These are phyloP conservation scores for Antheraea mylitta DNA, from an alignment of 1,140 invertebrate genomes.

Conservation along the genomic window DNA sequence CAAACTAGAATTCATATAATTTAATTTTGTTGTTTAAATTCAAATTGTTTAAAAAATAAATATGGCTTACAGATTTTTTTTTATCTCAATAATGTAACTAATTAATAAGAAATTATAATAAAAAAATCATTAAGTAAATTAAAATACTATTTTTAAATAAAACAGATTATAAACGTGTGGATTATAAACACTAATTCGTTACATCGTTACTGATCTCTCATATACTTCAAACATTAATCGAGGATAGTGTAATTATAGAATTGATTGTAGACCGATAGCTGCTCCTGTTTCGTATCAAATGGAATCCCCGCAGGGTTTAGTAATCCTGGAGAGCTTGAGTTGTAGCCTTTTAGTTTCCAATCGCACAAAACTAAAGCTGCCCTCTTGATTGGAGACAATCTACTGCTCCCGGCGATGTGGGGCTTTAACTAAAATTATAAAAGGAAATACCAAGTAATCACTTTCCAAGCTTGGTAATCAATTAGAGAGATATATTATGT, in stretches of 20 bases:
- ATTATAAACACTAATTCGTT: too few relatives aligned
- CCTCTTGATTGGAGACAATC: conserved; percentile 44
- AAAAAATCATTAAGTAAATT: too few relatives aligned
- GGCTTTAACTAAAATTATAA: conserved; percentile 19
- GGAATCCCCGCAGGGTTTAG: conserved; percentile 25
- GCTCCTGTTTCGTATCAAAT: conserved; percentile 37
- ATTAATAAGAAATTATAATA: too few relatives aligned
- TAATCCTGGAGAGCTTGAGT: conserved; percentile 22
- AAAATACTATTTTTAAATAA: too few relatives aligned
- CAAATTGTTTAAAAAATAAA: too few relatives aligned
- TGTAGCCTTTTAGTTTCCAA: conserved; percentile 34
- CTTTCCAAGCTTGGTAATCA: background rate
- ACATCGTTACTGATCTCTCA: background rate
- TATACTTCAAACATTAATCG: background rate
- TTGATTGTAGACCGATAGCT: conserved; percentile 28
- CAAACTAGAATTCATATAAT: too few relatives aligned
- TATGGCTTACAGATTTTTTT: too few relatives aligned
- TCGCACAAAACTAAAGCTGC: conserved; percentile 36
- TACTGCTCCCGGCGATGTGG: conserved; percentile 28
- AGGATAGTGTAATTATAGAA: conserved; percentile 2
- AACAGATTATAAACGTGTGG: too few relatives aligned
- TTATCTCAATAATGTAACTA: too few relatives aligned
- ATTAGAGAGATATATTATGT: background rate
- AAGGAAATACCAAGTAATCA: conserved; percentile 6
- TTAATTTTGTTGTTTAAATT: too few relatives aligned